These are phyloP conservation scores for Dromococcyx pavoninus DNA, from an alignment of 2,797 vertebrate species.

Conservation along the genomic window DNA sequence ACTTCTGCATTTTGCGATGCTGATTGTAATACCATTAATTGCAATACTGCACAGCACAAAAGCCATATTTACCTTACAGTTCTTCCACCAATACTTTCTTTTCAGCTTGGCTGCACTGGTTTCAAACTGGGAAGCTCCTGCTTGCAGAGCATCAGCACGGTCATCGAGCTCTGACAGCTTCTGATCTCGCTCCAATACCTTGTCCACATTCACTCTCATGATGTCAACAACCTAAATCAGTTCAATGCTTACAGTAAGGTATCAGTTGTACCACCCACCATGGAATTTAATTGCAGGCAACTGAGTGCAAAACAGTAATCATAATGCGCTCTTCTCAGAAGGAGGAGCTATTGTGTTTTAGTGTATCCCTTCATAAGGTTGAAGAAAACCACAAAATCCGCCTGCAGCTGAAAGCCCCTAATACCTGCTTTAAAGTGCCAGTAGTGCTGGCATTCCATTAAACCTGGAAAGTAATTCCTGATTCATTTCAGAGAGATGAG, in stretches of 20 bases:
- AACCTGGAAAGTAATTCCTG: neutral
- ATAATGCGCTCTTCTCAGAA: neutral
- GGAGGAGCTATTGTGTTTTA: neutral
- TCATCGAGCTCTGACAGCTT: conserved; percentile 81
- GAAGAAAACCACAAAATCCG: neutral
- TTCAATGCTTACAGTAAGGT: neutral
- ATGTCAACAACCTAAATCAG: conserved; percentile 79
- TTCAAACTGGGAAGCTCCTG: conserved; percentile 82
- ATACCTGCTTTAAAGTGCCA: neutral
- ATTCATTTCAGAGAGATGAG: neutral
- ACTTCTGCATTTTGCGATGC: neutral
- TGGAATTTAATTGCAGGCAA: neutral
- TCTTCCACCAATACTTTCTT: conserved; percentile 85
- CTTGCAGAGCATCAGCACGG: conserved; percentile 80
- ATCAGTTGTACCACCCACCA: neutral
- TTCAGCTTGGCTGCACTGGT: conserved; percentile 82
- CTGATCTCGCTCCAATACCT: conserved; percentile 81
- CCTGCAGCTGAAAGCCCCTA: neutral
- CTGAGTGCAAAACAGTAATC: neutral
- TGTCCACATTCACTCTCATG: conserved; percentile 84
- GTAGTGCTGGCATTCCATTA: neutral
- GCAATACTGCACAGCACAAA: neutral
- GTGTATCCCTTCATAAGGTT: neutral
- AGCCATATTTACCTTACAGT: conserved; percentile 76
- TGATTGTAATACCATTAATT: rapidly evolving